A percentile compares a stretch with the other conserved stretches of the same genome.
These are phyloP conservation scores for Columba livia DNA, from an alignment of 2,113 vertebrate genomes.

Conservation along the genomic window DNA sequence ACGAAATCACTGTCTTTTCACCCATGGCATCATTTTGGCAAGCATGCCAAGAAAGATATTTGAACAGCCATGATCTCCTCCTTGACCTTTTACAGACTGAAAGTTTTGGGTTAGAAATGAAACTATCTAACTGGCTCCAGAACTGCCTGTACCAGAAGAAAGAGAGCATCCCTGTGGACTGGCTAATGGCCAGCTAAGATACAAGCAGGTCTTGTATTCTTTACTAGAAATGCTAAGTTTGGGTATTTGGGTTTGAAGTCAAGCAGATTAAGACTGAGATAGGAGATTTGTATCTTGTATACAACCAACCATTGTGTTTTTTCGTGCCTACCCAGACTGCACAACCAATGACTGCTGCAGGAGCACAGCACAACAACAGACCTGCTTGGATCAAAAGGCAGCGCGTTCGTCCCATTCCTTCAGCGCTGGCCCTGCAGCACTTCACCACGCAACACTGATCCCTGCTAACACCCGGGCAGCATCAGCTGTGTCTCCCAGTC, in stretches of 20 bases:
- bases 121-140: not conserved
- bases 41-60: not conserved
- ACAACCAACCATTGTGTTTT: not conserved
- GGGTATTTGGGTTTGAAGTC: not conserved
- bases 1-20: not conserved
- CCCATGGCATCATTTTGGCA: not conserved
- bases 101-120: not conserved
- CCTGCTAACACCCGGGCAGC: not conserved
- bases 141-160: not conserved
- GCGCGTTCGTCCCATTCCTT: not conserved
- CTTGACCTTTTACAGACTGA: not conserved
- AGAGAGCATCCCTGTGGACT: not conserved
- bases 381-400: fast-evolving
- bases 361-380: not conserved
- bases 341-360: fast-evolving
- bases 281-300: not conserved
- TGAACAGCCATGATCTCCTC: not conserved
- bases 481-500: not conserved
- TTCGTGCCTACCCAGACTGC: not conserved
- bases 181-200: not conserved
- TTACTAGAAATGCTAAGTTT: not conserved
- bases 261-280: not conserved
- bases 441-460: not conserved
- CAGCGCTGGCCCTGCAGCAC: not conserved
- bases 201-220: not conserved